phyloP scores from a whole-genome alignment of 2,888 invertebrate genomes.

The Diaphora mendica region DNA sequence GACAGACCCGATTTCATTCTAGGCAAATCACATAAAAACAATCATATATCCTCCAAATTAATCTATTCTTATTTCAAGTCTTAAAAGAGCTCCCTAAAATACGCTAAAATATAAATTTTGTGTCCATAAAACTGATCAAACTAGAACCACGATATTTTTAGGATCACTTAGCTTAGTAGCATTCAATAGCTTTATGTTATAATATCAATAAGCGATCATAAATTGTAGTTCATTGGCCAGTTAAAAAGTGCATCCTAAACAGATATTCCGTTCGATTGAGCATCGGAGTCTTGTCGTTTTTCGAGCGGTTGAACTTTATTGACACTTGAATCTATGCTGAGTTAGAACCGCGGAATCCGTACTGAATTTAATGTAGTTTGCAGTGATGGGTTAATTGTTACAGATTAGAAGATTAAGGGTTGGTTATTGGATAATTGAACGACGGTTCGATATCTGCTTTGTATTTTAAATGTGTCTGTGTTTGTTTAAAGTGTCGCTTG shows the following conservation, averaged over 20 bases:
- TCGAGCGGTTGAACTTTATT: slow-evolving; percentile 58
- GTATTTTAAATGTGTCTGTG: neutral
- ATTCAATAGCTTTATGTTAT: neutral
- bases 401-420: neutral
- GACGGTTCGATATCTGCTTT: neutral
- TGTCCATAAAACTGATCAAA: neutral
- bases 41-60: too few species aligned
- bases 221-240: neutral
- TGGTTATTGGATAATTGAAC: neutral
- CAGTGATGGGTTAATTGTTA: slow-evolving; percentile 5
- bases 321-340: slow-evolving; percentile 46
- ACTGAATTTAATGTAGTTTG: neutral
- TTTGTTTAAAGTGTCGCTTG: neutral
- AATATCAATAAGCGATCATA: neutral
- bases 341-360: neutral
- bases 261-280: slow-evolving; percentile 55
- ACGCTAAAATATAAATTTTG: neutral
- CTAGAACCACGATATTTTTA: neutral
- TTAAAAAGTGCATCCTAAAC: slow-evolving; percentile 36
- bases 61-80: too few species aligned
- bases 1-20: too few species aligned
- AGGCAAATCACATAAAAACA: too few species aligned
- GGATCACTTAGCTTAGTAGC: neutral
- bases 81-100: neutral
- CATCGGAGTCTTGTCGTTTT: slow-evolving; percentile 46